Conservation (phyloP, 2,888 invertebrate genomes). For the Poecilus cupreus region DNA sequence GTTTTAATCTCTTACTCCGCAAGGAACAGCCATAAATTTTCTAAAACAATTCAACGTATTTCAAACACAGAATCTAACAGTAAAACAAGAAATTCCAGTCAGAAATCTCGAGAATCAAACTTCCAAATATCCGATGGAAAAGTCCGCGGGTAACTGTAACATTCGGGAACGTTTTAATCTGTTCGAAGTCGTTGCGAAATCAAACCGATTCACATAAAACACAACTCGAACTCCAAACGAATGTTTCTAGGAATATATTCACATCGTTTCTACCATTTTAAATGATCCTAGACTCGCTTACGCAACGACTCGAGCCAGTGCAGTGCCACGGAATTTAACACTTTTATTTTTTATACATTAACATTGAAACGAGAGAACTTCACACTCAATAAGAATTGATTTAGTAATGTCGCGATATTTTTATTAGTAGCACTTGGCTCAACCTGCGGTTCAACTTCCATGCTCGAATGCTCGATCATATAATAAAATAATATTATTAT, state of each 20-base stretch:
- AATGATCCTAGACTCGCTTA: conserved; percentile 19
- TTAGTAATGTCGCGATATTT: too few relatives aligned
- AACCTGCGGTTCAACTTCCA: too few relatives aligned
- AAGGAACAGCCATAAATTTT: neutral
- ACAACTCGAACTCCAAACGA: conserved; percentile 18
- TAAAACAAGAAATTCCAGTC: conserved; percentile 36
- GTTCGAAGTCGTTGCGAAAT: conserved; percentile 35
- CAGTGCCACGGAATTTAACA: neutral
- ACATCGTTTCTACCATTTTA: conserved; percentile 45
- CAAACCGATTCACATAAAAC: conserved; percentile 45
- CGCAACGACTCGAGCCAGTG: neutral
- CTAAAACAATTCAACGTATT: conserved; percentile 32
- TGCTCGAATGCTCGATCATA: too few relatives aligned
- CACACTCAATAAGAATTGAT: too few relatives aligned
- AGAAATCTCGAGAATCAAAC: conserved; percentile 14
- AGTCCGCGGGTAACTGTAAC: conserved; percentile 30
- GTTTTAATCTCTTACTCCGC: conserved; percentile 14
- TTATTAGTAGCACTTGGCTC: neutral
- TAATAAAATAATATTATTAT: too few relatives aligned
- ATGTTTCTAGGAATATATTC: conserved; percentile 42
- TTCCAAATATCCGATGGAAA: conserved; percentile 43
- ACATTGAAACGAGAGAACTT: neutral
- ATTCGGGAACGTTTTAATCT: conserved; percentile 41
- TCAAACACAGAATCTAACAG: conserved; percentile 10
- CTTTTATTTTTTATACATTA: neutral